Conservation (phyloP, 2,888 invertebrate species). For the Conchocele bisecta region DNA sequence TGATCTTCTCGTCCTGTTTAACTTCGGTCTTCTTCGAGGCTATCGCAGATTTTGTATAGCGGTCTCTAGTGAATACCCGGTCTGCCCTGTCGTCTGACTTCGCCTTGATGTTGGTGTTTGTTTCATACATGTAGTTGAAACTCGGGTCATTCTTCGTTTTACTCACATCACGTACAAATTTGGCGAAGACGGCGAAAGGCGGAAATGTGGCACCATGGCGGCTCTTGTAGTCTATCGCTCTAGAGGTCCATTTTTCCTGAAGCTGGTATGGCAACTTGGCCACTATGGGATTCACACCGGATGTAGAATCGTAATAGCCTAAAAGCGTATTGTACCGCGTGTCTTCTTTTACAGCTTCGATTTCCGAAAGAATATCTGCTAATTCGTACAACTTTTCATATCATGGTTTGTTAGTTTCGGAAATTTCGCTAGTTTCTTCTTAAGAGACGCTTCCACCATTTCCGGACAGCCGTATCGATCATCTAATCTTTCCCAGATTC, state of each 20-base stretch:
- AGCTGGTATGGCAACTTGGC: slow-evolving; percentile 39
- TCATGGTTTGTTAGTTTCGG: background rate
- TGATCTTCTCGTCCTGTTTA: no score
- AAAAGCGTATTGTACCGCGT: background rate
- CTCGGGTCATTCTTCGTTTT: slow-evolving; percentile 48
- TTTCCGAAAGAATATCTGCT: background rate
- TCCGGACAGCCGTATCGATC: slow-evolving; percentile 28
- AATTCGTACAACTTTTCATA: background rate
- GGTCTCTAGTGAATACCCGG: no score
- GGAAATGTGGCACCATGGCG: slow-evolving; percentile 13
- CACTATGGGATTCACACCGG: background rate
- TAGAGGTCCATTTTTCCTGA: slow-evolving; percentile 43
- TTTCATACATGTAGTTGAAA: no score
- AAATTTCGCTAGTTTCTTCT: slow-evolving; percentile 1
- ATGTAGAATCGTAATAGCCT: background rate
- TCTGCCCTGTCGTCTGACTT: no score
- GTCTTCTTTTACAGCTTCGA: background rate
- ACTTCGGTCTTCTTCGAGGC: no score
- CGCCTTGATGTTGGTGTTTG: no score
- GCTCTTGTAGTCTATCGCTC: slow-evolving; percentile 34
- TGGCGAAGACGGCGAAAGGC: slow-evolving; percentile 31
- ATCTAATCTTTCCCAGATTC: slow-evolving; percentile 32
- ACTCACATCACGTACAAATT: slow-evolving; percentile 24
- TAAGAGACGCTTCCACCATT: slow-evolving; percentile 19
- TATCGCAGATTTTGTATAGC: no score